Percentiles rank a stretch among this genome's conserved stretches.
Conservation (phyloP, 1,140 invertebrate genomes). For the Brachionus rubens region DNA sequence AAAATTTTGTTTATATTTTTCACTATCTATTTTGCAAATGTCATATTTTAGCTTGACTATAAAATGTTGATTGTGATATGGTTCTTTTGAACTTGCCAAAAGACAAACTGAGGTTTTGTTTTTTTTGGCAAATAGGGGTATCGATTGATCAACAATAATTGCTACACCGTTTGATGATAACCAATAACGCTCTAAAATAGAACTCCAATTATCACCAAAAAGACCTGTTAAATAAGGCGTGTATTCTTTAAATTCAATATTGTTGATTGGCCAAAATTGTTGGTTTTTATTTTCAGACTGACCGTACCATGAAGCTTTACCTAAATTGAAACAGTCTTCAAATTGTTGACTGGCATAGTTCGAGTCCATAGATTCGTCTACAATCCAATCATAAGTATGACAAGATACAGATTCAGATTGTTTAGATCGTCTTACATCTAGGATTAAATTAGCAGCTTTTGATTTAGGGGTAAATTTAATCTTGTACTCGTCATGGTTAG, state of each 20-base stretch:
- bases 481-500: neutral
- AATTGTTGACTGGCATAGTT: constrained; percentile 18
- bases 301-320: constrained; percentile 25
- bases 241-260: constrained; percentile 23
- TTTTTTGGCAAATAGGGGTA: constrained; percentile 54
- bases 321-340: constrained; percentile 39
- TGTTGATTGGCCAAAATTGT: constrained; percentile 45
- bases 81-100: constrained; percentile 48
- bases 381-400: constrained; percentile 8
- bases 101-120: constrained; percentile 30
- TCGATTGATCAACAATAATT: constrained; percentile 51
- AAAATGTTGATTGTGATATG: constrained; percentile 25
- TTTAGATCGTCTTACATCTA: constrained; percentile 1
- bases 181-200: constrained; percentile 52
- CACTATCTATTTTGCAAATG: constrained; percentile 25
- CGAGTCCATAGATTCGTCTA: neutral
- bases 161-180: constrained; percentile 54
- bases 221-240: constrained; percentile 36
- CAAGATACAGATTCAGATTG: neutral
- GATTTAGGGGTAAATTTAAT: neutral
- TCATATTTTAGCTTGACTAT: constrained; percentile 34
- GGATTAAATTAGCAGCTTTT: neutral
- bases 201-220: constrained; percentile 42
- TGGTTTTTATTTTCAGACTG: constrained; percentile 16
- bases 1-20: constrained; percentile 10